A percentile compares a stretch with the other conserved stretches of the same genome.
Conservation (phyloP, 2,888 invertebrate genomes). For the Andrena marginata region DNA sequence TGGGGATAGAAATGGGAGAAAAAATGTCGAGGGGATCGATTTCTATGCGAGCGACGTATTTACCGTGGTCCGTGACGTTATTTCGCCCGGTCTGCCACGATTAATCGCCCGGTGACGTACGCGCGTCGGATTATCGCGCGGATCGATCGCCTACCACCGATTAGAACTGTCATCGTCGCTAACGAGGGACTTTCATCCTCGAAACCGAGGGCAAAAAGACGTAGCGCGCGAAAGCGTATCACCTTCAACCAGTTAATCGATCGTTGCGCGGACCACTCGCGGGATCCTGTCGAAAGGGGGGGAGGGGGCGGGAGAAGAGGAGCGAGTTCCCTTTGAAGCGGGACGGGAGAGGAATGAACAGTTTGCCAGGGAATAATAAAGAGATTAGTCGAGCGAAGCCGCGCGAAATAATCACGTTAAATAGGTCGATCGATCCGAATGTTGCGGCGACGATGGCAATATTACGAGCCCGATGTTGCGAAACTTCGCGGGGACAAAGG, state of each 20-base stretch:
- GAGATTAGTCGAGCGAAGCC: slow-evolving; percentile 52
- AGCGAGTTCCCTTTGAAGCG: not conserved
- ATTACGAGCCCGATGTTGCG: slow-evolving; percentile 22
- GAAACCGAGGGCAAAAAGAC: not conserved
- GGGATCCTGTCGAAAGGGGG: not conserved
- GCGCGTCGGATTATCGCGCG: slow-evolving; percentile 61
- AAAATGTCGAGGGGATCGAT: slow-evolving; percentile 15
- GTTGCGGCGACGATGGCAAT: slow-evolving; percentile 37
- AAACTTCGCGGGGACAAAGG: not conserved
- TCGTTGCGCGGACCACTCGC: not conserved
- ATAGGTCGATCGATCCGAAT: slow-evolving; percentile 62
- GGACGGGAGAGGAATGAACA: not conserved
- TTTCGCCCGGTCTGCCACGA: slow-evolving; percentile 50
- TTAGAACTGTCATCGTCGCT: slow-evolving; percentile 48
- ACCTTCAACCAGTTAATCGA: not conserved
- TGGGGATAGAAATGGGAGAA: not conserved
- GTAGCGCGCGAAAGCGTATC: not conserved
- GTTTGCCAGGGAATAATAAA: slow-evolving; percentile 33
- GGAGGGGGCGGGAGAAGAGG: not conserved
- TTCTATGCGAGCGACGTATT: slow-evolving; percentile 8
- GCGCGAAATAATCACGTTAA: slow-evolving; percentile 54
- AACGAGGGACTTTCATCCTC: slow-evolving; percentile 36
- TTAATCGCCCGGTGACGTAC: slow-evolving; percentile 63
- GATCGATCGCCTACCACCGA: slow-evolving; percentile 58
- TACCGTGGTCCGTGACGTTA: slow-evolving; percentile 42